A percentile compares a stretch with the other conserved stretches of the same genome.
Evolutionary conservation across 2,113 vertebrate species (phyloP).

Genomic region (Girardinichthys multiradiatus): DNA sequence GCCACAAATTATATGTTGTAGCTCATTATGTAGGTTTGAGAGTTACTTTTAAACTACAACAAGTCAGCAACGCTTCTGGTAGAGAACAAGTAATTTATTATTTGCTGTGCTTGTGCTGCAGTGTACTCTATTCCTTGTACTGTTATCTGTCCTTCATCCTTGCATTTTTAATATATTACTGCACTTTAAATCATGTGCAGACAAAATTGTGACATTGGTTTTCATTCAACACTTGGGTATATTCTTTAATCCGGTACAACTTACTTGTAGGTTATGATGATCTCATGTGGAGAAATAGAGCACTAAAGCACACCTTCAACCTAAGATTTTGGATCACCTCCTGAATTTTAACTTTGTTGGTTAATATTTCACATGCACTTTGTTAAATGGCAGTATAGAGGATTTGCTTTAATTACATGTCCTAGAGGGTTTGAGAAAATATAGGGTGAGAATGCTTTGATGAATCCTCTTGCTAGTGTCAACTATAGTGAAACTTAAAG

Average conservation of each 20-base stretch:
- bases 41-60: too few relatives aligned
- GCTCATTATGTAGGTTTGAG: too few relatives aligned
- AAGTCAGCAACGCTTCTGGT: too few relatives aligned
- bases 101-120: too few relatives aligned
- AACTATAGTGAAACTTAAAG: conserved; percentile 43
- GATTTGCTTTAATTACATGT: conserved; percentile 8
- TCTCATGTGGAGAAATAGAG: conserved; percentile 43
- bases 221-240: too few relatives aligned
- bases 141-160: too few relatives aligned
- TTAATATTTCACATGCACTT: not conserved
- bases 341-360: not conserved
- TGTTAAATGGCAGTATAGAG: not conserved
- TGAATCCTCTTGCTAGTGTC: not conserved
- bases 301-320: not conserved
- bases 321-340: not conserved
- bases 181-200: too few relatives aligned
- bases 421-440: conserved; percentile 11
- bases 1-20: too few relatives aligned
- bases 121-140: too few relatives aligned
- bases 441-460: conserved; percentile 6
- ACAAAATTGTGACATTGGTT: too few relatives aligned
- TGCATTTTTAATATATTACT: too few relatives aligned
- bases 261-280: conserved; percentile 7
- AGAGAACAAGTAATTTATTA: too few relatives aligned
- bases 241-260: not conserved